Conservation (phyloP, 2,797 vertebrate species). For the Aulostomus chinensis region DNA sequence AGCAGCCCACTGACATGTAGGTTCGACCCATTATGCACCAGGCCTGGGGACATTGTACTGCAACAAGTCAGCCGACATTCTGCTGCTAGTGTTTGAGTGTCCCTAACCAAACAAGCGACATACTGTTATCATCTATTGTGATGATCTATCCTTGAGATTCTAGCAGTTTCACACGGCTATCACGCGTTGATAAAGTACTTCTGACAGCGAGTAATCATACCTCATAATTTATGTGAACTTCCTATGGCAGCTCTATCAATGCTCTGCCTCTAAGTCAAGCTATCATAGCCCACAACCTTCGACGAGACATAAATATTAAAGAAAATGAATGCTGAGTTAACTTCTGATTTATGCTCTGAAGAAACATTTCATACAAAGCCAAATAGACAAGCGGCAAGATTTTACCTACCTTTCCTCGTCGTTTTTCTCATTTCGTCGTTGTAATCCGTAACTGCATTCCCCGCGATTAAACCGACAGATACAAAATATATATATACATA, state of each 20-base stretch:
- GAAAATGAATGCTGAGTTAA: background rate
- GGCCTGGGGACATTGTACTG: slow-evolving; percentile 35
- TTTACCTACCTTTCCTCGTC: slow-evolving; percentile 65
- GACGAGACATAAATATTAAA: background rate
- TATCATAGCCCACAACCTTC: background rate
- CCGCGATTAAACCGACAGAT: slow-evolving; percentile 9
- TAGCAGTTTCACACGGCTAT: background rate
- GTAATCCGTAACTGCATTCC: slow-evolving; percentile 52
- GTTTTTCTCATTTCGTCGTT: slow-evolving; percentile 62
- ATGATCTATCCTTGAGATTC: no score
- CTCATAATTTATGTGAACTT: no score
- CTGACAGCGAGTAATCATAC: no score
- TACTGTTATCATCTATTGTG: background rate
- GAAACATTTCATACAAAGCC: background rate
- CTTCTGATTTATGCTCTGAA: background rate
- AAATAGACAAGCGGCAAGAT: background rate
- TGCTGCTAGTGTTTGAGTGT: slow-evolving; percentile 15
- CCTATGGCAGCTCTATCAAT: slow-evolving; percentile 11
- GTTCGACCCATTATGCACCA: slow-evolving; percentile 17
- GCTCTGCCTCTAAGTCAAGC: background rate
- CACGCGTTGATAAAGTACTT: background rate
- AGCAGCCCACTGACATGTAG: slow-evolving; percentile 26
- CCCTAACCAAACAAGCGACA: slow-evolving; percentile 3
- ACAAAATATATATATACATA: no score
- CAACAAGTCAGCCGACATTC: slow-evolving; percentile 52